Base-by-base conservation (phyloP, 2,888 invertebrate genomes). In the Drosophila borborema region DNA sequence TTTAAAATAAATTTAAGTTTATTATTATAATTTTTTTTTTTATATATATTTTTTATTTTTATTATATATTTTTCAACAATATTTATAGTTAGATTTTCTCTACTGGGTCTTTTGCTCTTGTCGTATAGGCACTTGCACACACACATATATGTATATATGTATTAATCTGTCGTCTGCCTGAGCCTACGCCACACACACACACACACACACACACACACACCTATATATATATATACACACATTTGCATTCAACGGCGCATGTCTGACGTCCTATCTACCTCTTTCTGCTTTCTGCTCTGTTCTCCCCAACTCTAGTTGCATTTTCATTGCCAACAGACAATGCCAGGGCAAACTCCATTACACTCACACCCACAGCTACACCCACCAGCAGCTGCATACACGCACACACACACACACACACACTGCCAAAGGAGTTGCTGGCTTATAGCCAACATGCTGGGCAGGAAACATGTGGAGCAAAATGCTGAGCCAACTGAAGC, bases 281-380 rank as follows among this genome's bases (percentile, higher is more conserved):
- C 5, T n/a, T 49, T 23, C n/a, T n/a, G n/a, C n/a, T 8, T 5
- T 2, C 31, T 1, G 40, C 23, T 40, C 8, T 18, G 5, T 28
- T 28, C 28, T 0, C 20, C 23, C 51, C 60, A 23, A 45, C 66
- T 34, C 56, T 38, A 55, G 77, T 72, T 70, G 82, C 78, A 90
- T 77, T 89, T 89, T 89, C 88, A 90, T 90, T 89, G 90, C 90
- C 88, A 89, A 89, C 89, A 90, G 85, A 89, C 88, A 89, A 89
- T 89, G 88, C 88, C 88, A 88, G 82, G 80, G 88, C 76, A 85
- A 84, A 81, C 82, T 85, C 60, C 66, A 83, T 51, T 59, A 66
- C 55, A 67, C 53, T 51, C 65, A 23, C 58, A 16, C 3, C 40
- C 51, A 67, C 58, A 41, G 16, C 60, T 48, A 53, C 62, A 72